These are phyloP conservation scores for Andinoacara biseriatus DNA, from an alignment of 2,113 vertebrate genomes.

Conservation along the genomic window DNA sequence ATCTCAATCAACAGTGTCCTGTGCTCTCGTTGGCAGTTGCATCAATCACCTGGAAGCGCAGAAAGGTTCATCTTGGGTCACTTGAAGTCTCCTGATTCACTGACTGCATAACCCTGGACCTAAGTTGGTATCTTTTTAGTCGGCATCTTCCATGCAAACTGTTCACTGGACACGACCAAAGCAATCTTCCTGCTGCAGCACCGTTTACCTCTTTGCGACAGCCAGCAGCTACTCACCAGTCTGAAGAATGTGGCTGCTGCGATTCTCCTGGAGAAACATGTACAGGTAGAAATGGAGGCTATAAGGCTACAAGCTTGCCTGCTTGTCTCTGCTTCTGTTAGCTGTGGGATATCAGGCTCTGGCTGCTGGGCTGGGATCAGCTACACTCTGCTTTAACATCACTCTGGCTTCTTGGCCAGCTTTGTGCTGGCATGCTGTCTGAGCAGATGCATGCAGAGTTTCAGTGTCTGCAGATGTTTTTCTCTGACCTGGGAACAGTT, in stretches of 20 bases:
- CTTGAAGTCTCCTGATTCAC: too few species aligned
- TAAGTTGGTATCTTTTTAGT: not conserved
- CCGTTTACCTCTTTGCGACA: too few species aligned
- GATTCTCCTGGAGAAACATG: not conserved
- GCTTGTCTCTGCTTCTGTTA: not conserved
- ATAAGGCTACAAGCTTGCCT: not conserved
- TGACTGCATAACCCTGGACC: not conserved
- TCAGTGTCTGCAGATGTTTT: not conserved
- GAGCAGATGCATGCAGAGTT: not conserved
- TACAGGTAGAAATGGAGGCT: not conserved
- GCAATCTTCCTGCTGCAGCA: too few species aligned
- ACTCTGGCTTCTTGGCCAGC: not conserved
- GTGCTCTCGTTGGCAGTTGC: not conserved
- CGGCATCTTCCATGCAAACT: too few species aligned
- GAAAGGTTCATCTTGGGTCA: not conserved
- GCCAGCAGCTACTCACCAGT: too few species aligned
- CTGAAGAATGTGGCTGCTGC: not conserved
- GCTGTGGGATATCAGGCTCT: not conserved
- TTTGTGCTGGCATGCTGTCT: not conserved
- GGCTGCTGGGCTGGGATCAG: not conserved
- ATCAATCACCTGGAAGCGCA: not conserved
- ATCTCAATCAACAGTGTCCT: not conserved
- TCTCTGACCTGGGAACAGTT: not conserved
- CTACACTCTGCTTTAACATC: not conserved
- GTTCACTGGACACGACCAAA: too few species aligned